Evolutionary conservation across 2,797 vertebrate genomes (phyloP), one percentile per base, ranked within the genome.

Genomic region (Philypnodon macrostomus): DNA sequence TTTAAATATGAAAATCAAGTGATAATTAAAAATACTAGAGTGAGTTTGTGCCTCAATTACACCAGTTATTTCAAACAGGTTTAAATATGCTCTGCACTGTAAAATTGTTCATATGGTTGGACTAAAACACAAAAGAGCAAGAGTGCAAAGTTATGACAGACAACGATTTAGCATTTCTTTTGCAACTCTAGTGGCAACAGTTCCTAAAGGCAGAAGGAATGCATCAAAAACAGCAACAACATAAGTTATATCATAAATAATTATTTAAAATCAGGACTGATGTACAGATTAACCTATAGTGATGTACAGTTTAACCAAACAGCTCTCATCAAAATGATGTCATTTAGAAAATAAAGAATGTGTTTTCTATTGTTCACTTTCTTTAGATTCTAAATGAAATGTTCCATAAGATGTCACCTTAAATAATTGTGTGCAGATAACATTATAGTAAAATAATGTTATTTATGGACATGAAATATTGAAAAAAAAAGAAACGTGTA

Each of bases 201-300:
- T 82, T 88, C 85, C 81, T 78, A 71, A 75, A 85, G 73, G 86
- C 87, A 87, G 42, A 89, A 80, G 90, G 87, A 92, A 92, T 89
- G 92, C 87, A 86, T 87, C 80, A 64, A 63, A 66, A 83, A 90
- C 77, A 90, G 80, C 87, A 89, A 84, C 82, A 86, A 90, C 77
- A 88, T 91, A 79, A 87, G 83, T 92, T 91, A 82, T 75, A 76
- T 86, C 76, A 91, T 87, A 91, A 91, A 93, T 90, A 90, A 79
- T 81, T 75, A 87, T 87, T 87, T 41, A 41, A 88, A 82, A 83
- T 80, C 68, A 79, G 83, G 70, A 70, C 81, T 90, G 84, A 89
- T 75, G 74, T 61, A 81, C 81, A 85, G 76, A 90, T 74, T 87
- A 73, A 16, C 15, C 24, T 27, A 27, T 24, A 27, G 88, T 80